Evolutionary conservation across 2,113 vertebrate genomes (phyloP).

Genomic region (Micronisus gabar): DNA sequence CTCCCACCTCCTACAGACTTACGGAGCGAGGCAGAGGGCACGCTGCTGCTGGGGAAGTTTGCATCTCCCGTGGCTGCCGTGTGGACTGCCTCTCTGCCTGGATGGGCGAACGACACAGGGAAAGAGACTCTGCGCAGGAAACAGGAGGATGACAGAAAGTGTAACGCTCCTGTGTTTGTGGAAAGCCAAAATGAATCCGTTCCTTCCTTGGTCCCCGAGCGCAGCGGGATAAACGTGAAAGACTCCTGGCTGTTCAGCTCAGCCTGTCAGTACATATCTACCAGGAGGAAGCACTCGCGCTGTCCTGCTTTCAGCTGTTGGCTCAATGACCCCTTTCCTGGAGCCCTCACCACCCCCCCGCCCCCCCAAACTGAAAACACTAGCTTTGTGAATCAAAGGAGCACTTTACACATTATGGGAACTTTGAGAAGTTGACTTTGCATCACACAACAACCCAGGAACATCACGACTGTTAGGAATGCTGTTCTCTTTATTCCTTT

Average conservation of each 20-base stretch:
- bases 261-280: background rate
- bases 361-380: conserved; percentile 31
- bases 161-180: background rate
- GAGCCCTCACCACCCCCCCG: background rate
- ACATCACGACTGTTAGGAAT: conserved; percentile 47
- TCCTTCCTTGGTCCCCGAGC: background rate
- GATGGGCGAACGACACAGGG: background rate
- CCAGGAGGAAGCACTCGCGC: background rate
- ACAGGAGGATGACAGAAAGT: background rate
- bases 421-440: conserved; percentile 27
- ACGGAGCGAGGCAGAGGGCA: background rate
- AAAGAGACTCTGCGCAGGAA: background rate
- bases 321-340: background rate
- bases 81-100: background rate
- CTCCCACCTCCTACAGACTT: background rate
- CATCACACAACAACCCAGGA: conserved; percentile 10
- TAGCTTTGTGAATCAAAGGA: conserved; percentile 75
- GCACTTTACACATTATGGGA: conserved; percentile 76
- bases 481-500: conserved; percentile 38
- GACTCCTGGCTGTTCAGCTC: background rate
- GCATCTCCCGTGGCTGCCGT: background rate
- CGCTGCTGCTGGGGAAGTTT: background rate
- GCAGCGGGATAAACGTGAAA: background rate
- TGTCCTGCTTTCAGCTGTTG: conserved; percentile 9
- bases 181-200: conserved; percentile 9